Base-by-base conservation (phyloP, 2,797 vertebrate species). In the Bovichtus variegatus region DNA sequence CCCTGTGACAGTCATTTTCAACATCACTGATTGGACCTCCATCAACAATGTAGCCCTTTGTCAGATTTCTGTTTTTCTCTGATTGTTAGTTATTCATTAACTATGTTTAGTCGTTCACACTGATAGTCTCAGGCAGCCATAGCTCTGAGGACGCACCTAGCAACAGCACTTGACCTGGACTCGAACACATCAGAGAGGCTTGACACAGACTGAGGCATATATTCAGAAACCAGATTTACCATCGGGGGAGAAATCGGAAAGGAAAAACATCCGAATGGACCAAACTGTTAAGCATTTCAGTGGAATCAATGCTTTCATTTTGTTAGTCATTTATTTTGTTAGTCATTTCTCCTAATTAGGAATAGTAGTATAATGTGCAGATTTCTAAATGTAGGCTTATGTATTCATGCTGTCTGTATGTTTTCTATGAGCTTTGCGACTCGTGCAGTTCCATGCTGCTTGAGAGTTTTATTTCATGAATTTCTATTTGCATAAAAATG, bases 151-250 rank as follows among this genome's bases (percentile, higher is more conserved):
- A 74, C 2, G 73, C 59, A 76, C 72, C 75, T 53, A 72, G 84
- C 78, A 85, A 55, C 84, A 67, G 74, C 78, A 78, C 75, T 88
- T 84, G 80, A 88, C 84, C 78, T 84, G 81, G 62, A 82, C 76
- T 84, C 78, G 69, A 74, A 40, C 64, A 69, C 71, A 81, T 76
- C 82, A 79, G 50, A 78, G 71, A 75, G 76, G 54, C 73, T 81
- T 70, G 41, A 55, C 71, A 54, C 8, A 67, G 44, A 74, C 54
- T n/a, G 58, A 74, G 49, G 67, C 77, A 63, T 36, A 7, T n/a
- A 81, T 74, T 51, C 41, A 68, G 44, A 36, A 31, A 3, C 8
- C 62, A 71, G 44, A 74, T 58, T 58, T 19, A 70, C n/a, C 64
- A 73, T 71, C 51, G 69, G 66, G 29, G n/a, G 47, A 47, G 18